Conservation (phyloP, 2,888 invertebrate species). For the Metacarcinus magister region DNA sequence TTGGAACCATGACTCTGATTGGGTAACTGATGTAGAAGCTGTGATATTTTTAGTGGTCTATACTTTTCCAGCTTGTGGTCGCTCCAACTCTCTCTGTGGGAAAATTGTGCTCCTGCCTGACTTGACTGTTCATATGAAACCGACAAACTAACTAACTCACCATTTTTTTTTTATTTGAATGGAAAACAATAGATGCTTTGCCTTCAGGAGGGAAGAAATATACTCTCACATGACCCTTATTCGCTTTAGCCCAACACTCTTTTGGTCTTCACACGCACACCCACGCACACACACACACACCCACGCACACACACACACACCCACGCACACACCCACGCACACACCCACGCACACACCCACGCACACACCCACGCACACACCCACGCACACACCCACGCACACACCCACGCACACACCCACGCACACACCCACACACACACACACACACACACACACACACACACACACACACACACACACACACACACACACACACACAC, state of each 20-base stretch:
- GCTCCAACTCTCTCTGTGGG: neutral
- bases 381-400: neutral
- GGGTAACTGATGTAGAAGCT: neutral
- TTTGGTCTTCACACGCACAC: neutral
- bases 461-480: neutral
- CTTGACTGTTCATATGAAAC: neutral
- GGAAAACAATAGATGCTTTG: neutral
- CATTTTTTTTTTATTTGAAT: neutral
- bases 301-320: neutral
- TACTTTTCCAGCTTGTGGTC: neutral
- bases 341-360: neutral
- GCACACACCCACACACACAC: neutral
- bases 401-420: neutral
- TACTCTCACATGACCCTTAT: neutral
- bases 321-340: constrained; percentile 16
- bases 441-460: constrained; percentile 39
- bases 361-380: neutral
- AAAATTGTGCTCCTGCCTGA: neutral
- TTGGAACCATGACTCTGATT: neutral
- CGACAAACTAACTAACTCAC: neutral
- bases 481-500: neutral
- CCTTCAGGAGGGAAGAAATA: neutral
- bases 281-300: neutral
- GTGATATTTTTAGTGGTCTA: neutral
- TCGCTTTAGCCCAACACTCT: neutral